phyloP scores from a whole-genome alignment of 2,888 invertebrate genomes.

The Cactoblastis cactorum region DNA sequence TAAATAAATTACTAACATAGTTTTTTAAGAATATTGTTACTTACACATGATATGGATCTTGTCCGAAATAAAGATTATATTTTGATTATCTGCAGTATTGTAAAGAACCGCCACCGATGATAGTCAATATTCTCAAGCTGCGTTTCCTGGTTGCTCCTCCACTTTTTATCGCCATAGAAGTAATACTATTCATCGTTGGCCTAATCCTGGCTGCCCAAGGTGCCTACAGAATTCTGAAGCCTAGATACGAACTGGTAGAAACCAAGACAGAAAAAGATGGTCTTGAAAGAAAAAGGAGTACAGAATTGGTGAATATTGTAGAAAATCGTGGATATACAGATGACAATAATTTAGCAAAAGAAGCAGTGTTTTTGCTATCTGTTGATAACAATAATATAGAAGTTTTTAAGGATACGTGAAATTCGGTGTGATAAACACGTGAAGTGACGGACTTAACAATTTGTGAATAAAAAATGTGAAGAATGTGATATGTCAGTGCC shows the following conservation, averaged over 20 bases:
- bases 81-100: slow-evolving; percentile 44
- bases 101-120: slow-evolving; percentile 54
- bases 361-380: slow-evolving; percentile 55
- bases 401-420: slow-evolving; percentile 17
- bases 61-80: no score
- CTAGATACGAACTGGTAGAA: slow-evolving; percentile 49
- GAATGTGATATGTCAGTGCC: neutral
- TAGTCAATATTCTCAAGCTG: slow-evolving; percentile 63
- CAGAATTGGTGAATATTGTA: slow-evolving; percentile 21
- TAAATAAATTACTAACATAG: no score
- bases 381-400: slow-evolving; percentile 55
- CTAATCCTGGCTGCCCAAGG: slow-evolving; percentile 60
- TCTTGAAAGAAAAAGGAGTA: slow-evolving; percentile 21
- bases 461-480: neutral
- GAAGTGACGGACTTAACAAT: no score
- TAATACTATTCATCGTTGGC: slow-evolving; percentile 67
- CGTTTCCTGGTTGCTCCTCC: slow-evolving; percentile 75
- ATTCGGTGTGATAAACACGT: neutral
- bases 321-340: slow-evolving; percentile 22
- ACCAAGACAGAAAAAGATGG: slow-evolving; percentile 29
- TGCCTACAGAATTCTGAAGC: slow-evolving; percentile 49
- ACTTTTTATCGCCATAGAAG: slow-evolving; percentile 60
- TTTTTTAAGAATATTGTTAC: no score
- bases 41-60: no score
- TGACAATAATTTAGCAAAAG: slow-evolving; percentile 50